These are phyloP conservation scores for Idaea dimidiata DNA, from an alignment of 2,888 invertebrate species.

Conservation along the genomic window DNA sequence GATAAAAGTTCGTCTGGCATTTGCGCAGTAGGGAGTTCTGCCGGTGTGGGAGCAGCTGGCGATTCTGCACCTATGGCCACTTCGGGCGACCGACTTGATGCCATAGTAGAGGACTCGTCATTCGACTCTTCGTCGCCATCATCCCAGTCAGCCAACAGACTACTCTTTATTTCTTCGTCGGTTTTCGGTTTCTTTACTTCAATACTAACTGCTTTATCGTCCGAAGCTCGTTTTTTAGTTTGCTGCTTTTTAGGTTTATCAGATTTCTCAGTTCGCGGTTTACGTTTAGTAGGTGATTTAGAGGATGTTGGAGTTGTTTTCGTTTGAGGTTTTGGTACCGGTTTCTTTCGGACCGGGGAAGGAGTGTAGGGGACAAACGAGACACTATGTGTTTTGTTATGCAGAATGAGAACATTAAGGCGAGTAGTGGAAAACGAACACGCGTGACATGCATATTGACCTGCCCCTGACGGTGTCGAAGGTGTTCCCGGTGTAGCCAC, in stretches of 20 bases:
- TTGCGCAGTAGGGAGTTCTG: conserved; percentile 54
- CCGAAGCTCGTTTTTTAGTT: conserved; percentile 64
- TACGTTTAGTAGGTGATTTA: conserved; percentile 54
- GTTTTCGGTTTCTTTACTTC: conserved; percentile 77
- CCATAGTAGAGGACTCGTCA: conserved; percentile 54
- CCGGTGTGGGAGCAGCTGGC: conserved; percentile 62
- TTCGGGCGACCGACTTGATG: conserved; percentile 56
- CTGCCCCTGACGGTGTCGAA: conserved; percentile 51
- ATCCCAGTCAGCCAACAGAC: conserved; percentile 89
- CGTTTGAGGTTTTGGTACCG: conserved; percentile 34
- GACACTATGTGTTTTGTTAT: conserved; percentile 85
- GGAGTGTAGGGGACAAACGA: conserved; percentile 73
- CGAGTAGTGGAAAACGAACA: conserved; percentile 85
- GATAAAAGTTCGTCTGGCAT: conserved; percentile 43
- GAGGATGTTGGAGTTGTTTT: conserved; percentile 47
- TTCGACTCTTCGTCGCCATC: conserved; percentile 78
- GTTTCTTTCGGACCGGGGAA: conserved; percentile 62
- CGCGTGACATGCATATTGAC: conserved; percentile 81
- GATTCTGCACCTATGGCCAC: conserved; percentile 60
- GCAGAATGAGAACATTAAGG: conserved; percentile 87
- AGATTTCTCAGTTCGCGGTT: conserved; percentile 57
- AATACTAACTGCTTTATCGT: conserved; percentile 43
- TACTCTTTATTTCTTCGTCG: conserved; percentile 84
- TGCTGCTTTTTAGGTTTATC: conserved; percentile 59
- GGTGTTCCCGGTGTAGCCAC: conserved; percentile 34